A percentile compares a stretch with the other conserved stretches of the same genome.
These are phyloP conservation scores for Sipunculus nudus DNA, from an alignment of 2,888 invertebrate species.

Conservation along the genomic window DNA sequence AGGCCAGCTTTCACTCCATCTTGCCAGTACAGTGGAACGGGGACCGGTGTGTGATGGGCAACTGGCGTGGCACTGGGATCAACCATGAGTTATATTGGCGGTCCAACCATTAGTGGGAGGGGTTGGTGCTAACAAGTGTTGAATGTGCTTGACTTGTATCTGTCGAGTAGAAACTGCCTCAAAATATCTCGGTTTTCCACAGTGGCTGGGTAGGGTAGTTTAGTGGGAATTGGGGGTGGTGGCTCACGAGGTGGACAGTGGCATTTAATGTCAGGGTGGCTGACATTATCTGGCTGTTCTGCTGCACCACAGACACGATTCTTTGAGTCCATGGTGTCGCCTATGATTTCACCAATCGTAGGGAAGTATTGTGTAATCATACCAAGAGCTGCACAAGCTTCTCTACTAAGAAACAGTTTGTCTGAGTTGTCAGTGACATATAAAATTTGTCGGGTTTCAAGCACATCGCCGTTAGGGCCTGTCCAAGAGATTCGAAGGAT, in stretches of 20 bases:
- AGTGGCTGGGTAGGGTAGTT: constrained; percentile 25
- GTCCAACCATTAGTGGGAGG: constrained; percentile 27
- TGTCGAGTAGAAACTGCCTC: constrained; percentile 16
- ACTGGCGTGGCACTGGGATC: constrained; percentile 24
- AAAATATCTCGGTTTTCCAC: constrained; percentile 15
- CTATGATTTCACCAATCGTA: constrained; percentile 23
- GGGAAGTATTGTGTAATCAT: constrained; percentile 41
- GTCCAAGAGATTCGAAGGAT: constrained; percentile 37
- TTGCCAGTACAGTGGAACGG: constrained; percentile 30
- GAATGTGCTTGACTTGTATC: constrained; percentile 29
- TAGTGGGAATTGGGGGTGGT: constrained; percentile 23
- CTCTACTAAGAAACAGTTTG: constrained; percentile 43
- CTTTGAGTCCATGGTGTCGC: too few species aligned
- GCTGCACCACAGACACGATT: too few species aligned
- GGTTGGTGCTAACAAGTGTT: constrained; percentile 29
- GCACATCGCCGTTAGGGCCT: not conserved
- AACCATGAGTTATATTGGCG: constrained; percentile 26
- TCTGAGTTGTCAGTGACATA: constrained; percentile 45
- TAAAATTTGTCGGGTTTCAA: constrained; percentile 43
- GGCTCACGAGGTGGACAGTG: constrained; percentile 8
- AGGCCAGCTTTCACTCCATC: constrained; percentile 23
- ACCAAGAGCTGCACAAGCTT: constrained; percentile 42
- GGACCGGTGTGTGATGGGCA: constrained; percentile 25
- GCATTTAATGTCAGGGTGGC: too few species aligned
- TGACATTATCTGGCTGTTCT: too few species aligned